Evolutionary conservation across 2,797 vertebrate species (phyloP).

Genomic region (Labeo calbasu): DNA sequence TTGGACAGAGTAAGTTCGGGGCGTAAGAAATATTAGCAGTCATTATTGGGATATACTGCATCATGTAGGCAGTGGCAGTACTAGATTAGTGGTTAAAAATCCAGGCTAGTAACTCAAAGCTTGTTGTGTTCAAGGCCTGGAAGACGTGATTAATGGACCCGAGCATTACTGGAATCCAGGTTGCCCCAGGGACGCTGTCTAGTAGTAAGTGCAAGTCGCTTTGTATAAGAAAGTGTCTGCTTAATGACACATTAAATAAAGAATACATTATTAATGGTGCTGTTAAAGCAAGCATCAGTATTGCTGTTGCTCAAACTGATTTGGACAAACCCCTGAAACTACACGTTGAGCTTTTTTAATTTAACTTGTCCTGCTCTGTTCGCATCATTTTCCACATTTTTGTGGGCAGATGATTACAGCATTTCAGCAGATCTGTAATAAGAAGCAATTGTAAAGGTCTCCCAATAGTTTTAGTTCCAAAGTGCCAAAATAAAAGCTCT

Average conservation of each 20-base stretch:
- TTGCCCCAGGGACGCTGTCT: slow-evolving; percentile 22
- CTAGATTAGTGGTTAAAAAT: slow-evolving; percentile 23
- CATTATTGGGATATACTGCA: background rate
- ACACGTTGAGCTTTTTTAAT: background rate
- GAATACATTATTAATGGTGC: background rate
- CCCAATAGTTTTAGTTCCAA: background rate
- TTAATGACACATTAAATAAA: slow-evolving; percentile 41
- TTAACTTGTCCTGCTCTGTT: background rate
- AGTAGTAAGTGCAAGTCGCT: slow-evolving; percentile 12
- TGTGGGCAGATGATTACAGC: background rate
- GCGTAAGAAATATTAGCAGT: background rate
- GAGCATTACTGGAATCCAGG: background rate
- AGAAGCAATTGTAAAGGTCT: background rate
- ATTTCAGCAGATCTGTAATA: background rate
- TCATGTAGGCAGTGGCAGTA: background rate
- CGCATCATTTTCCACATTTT: background rate
- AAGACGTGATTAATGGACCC: slow-evolving; percentile 25
- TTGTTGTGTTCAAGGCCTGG: slow-evolving; percentile 4
- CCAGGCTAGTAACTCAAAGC: slow-evolving; percentile 17
- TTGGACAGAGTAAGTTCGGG: background rate
- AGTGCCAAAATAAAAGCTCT: background rate
- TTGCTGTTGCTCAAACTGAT: background rate
- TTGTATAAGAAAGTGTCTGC: slow-evolving; percentile 17
- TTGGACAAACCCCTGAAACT: background rate
- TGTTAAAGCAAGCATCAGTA: background rate